Evolutionary conservation across 2,797 vertebrate genomes (phyloP).

Genomic region (Cynopterus sphinx): DNA sequence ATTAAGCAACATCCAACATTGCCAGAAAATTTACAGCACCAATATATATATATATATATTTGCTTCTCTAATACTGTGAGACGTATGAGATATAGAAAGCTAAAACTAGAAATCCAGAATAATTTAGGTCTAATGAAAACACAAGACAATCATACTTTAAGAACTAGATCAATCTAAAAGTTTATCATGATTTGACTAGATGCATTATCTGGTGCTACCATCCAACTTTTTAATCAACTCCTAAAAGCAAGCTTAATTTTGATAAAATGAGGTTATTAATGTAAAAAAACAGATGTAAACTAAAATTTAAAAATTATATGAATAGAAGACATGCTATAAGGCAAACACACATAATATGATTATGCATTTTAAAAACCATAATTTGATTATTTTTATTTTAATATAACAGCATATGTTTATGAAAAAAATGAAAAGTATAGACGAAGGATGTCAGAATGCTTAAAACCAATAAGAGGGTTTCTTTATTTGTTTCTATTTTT

Average conservation of each 20-base stretch:
- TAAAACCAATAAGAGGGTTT: background rate
- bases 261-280: background rate
- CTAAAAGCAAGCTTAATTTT: background rate
- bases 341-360: background rate
- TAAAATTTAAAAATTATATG: constrained; percentile 12
- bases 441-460: constrained; percentile 14
- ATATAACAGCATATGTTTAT: background rate
- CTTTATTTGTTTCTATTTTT: background rate
- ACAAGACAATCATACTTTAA: background rate
- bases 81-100: background rate
- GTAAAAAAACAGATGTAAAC: background rate
- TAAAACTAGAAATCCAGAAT: background rate
- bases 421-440: background rate
- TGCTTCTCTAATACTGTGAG: background rate
- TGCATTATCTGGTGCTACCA: background rate
- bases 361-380: background rate
- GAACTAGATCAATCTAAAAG: background rate
- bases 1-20: background rate
- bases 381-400: background rate
- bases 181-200: background rate
- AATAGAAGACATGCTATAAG: background rate
- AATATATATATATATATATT: too few relatives aligned
- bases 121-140: background rate
- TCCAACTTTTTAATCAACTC: background rate
- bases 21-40: background rate